Percentiles rank a stretch among this genome's conserved stretches.
These are phyloP conservation scores for Oophaga sylvatica DNA, from an alignment of 2,797 vertebrate species.

Conservation along the genomic window DNA sequence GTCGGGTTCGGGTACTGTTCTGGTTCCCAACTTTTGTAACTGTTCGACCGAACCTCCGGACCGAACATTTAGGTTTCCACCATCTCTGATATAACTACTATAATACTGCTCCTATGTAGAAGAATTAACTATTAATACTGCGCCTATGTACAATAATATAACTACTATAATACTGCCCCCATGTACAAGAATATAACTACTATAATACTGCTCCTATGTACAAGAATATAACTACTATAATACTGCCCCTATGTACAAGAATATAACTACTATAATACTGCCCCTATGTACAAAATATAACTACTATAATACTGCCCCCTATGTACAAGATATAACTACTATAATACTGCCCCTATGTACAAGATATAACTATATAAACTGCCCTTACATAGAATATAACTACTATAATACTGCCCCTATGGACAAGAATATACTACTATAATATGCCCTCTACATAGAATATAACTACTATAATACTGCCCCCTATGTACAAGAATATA, in stretches of 20 bases:
- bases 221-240: constrained; percentile 10
- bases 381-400: not conserved
- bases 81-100: not conserved
- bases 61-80: no score
- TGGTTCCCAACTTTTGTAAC: no score
- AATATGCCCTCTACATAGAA: not conserved
- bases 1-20: no score
- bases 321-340: constrained; percentile 10
- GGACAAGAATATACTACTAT: not conserved
- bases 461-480: constrained; percentile 12
- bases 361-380: constrained; percentile 4
- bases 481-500: constrained; percentile 10
- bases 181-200: constrained; percentile 12
- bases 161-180: not conserved
- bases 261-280: constrained; percentile 10
- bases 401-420: constrained; percentile 10
- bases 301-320: constrained; percentile 9
- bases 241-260: not conserved
- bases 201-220: constrained; percentile 9
- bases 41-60: no score
- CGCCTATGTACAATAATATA: not conserved
- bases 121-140: constrained; percentile 17
- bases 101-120: constrained; percentile 6
- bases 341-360: constrained; percentile 1
- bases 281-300: no score